phyloP scores from a whole-genome alignment of 2,113 vertebrate species.

The Thymallus thymallus region DNA sequence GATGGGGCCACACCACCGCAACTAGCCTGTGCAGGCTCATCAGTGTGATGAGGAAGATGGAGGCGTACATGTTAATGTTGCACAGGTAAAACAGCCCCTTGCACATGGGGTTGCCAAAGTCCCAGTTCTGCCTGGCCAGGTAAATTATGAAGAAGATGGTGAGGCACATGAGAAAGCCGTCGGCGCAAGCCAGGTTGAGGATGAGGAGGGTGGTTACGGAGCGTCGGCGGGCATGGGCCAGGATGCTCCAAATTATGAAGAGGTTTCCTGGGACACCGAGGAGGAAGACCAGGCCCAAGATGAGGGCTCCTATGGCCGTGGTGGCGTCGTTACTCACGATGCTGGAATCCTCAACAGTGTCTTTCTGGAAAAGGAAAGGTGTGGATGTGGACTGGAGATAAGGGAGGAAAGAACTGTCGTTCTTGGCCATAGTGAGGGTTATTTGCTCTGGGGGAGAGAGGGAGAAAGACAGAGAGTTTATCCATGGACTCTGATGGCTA shows the following conservation, averaged over 20 bases:
- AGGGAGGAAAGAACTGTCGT: background rate
- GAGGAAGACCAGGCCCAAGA: conserved; percentile 78
- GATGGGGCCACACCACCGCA: conserved; percentile 73
- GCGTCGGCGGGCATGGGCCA: conserved; percentile 70
- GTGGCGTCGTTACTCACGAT: conserved; percentile 49
- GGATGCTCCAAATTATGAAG: conserved; percentile 86
- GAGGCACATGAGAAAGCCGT: conserved; percentile 79
- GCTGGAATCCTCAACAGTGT: conserved; percentile 3
- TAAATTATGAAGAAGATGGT: conserved; percentile 82
- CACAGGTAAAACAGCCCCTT: conserved; percentile 85
- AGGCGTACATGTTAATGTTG: conserved; percentile 88
- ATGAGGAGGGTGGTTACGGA: conserved; percentile 82
- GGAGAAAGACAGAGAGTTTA: background rate
- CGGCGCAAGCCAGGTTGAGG: conserved; percentile 83
- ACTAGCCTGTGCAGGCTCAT: conserved; percentile 86
- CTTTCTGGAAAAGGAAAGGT: background rate
- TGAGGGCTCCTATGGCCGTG: conserved; percentile 69
- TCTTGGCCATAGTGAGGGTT: background rate
- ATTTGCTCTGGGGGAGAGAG: background rate
- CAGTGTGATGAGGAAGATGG: conserved; percentile 82
- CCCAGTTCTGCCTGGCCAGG: conserved; percentile 74
- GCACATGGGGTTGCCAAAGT: conserved; percentile 77
- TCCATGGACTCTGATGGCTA: background rate
- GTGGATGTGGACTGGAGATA: background rate
- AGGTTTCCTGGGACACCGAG: conserved; percentile 84